phyloP scores from a whole-genome alignment of 1,140 invertebrate species.

The Stegodyphus dumicola region DNA sequence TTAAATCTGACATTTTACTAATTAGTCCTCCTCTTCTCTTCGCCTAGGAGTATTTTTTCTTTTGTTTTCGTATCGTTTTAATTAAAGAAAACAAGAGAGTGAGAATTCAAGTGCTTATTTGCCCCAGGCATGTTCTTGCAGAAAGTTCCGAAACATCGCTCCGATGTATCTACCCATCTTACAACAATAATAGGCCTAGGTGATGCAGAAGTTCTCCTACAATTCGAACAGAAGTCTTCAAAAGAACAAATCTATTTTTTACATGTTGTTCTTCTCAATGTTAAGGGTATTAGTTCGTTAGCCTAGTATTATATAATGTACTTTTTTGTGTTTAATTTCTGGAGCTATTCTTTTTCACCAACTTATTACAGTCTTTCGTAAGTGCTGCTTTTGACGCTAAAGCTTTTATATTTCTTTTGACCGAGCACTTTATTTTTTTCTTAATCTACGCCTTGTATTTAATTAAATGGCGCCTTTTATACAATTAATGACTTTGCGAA shows the following conservation, averaged over 20 bases:
- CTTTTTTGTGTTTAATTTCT: constrained; percentile 17
- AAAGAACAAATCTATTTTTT: background rate
- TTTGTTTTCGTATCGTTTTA: constrained; percentile 60
- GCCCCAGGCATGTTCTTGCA: constrained; percentile 20
- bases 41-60: constrained; percentile 29
- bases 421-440: constrained; percentile 27
- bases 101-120: constrained; percentile 46
- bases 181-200: background rate
- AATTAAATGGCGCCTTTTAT: constrained; percentile 61
- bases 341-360: constrained; percentile 36
- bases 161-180: background rate
- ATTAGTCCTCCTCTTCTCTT: constrained; percentile 26
- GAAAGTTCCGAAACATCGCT: background rate
- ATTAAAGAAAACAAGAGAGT: constrained; percentile 58
- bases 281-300: constrained; percentile 42
- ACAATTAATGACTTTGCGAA: constrained; percentile 59
- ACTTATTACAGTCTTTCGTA: constrained; percentile 44
- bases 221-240: background rate
- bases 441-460: constrained; percentile 29
- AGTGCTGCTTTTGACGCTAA: constrained; percentile 59
- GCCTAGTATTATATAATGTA: constrained; percentile 38
- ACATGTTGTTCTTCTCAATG: background rate
- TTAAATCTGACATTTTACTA: constrained; percentile 61
- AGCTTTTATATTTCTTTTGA: constrained; percentile 56
- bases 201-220: background rate